phyloP scores from a whole-genome alignment of 2,888 invertebrate species.

The Frankliniella intonsa region DNA sequence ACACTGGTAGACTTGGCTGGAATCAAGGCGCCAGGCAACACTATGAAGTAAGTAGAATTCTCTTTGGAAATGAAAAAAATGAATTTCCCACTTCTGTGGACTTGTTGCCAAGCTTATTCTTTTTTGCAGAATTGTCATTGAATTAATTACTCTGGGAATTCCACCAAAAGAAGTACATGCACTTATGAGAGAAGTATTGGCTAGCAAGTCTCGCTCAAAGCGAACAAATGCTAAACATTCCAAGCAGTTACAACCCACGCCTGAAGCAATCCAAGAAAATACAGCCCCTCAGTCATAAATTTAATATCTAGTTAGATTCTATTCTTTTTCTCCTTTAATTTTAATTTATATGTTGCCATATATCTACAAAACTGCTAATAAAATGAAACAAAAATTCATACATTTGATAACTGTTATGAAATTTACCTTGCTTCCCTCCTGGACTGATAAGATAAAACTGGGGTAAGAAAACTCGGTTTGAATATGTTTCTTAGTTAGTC shows the following conservation, averaged over 20 bases:
- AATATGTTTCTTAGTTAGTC: neutral
- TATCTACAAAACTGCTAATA: neutral
- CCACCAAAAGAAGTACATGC: neutral
- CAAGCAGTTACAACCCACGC: neutral
- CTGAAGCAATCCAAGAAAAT: neutral
- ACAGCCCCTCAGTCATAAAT: neutral
- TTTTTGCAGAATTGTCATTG: neutral
- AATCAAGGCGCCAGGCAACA: neutral
- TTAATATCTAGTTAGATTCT: neutral
- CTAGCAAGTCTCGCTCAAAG: neutral
- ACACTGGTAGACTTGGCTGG: neutral
- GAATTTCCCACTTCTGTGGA: neutral
- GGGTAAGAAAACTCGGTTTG: neutral
- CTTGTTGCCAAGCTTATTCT: neutral
- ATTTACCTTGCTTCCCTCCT: neutral
- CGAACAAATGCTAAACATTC: neutral
- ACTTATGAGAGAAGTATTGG: neutral
- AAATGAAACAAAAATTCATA: neutral
- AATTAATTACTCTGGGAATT: neutral
- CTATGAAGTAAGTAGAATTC: neutral
- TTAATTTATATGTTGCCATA: neutral
- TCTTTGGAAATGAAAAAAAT: neutral
- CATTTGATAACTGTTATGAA: neutral
- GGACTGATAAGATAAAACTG: neutral
- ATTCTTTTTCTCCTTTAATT: neutral